Evolutionary conservation across 2,888 invertebrate species (phyloP).

Genomic region (Leucophora obtusa): DNA sequence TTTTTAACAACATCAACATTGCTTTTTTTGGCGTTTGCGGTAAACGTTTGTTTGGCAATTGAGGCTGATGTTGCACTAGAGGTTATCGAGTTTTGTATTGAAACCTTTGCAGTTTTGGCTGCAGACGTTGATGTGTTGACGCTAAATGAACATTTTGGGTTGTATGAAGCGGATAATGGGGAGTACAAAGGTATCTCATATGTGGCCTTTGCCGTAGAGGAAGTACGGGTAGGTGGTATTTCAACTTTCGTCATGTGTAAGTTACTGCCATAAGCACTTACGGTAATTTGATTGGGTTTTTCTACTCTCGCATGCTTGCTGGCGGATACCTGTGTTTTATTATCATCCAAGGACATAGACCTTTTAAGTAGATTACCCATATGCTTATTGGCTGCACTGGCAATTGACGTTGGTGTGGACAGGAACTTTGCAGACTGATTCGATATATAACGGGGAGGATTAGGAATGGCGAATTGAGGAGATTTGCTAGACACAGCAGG

Average conservation of each 20-base stretch:
- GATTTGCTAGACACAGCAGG: conserved; percentile 29
- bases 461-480: conserved; percentile 74
- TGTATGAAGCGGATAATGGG: conserved; percentile 69
- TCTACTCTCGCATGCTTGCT: conserved; percentile 71
- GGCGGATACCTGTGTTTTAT: conserved; percentile 66
- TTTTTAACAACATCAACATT: conserved; percentile 25
- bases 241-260: conserved; percentile 57
- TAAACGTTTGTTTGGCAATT: conserved; percentile 40
- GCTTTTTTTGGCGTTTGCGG: conserved; percentile 64
- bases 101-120: conserved; percentile 39
- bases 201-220: conserved; percentile 58
- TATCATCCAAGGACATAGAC: conserved; percentile 74
- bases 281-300: conserved; percentile 57
- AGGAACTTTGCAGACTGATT: conserved; percentile 68
- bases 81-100: conserved; percentile 74
- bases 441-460: conserved; percentile 68
- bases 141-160: conserved; percentile 63
- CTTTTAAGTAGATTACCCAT: conserved; percentile 71
- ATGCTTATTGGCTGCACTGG: conserved; percentile 75
- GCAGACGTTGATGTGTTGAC: conserved; percentile 46
- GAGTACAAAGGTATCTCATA: conserved; percentile 69
- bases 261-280: conserved; percentile 55
- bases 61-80: conserved; percentile 67
- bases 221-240: conserved; percentile 57
- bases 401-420: conserved; percentile 74